Percentiles rank a stretch among this genome's conserved stretches.
Evolutionary conservation across 2,888 invertebrate genomes (phyloP).

Genomic region (Sphaerophoria rueppellii): DNA sequence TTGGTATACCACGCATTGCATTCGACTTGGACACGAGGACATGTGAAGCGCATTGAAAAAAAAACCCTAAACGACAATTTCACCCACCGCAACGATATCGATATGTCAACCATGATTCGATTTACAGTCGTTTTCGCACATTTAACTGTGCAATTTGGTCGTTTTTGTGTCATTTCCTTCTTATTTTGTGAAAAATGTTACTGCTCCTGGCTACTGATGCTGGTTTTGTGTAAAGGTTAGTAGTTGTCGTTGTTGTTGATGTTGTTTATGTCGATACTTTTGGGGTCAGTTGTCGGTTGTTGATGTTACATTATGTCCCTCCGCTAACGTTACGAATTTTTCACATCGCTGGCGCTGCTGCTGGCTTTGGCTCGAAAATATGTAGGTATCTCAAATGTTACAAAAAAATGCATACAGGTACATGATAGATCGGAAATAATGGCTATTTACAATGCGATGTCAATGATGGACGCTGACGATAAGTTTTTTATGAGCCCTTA

Average conservation of each 20-base stretch:
- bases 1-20: slow-evolving; percentile 45
- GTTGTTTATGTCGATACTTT: slow-evolving; percentile 36
- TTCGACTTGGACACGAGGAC: slow-evolving; percentile 24
- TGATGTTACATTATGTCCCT: slow-evolving; percentile 20
- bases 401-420: not conserved
- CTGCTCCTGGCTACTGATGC: not conserved
- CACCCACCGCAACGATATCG: slow-evolving; percentile 71
- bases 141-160: slow-evolving; percentile 58
- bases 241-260: slow-evolving; percentile 40
- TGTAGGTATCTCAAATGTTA: not conserved
- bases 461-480: slow-evolving; percentile 3
- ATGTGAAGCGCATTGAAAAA: slow-evolving; percentile 56
- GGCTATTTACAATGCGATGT: not conserved
- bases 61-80: slow-evolving; percentile 69
- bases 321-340: slow-evolving; percentile 8
- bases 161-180: slow-evolving; percentile 17
- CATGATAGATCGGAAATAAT: not conserved
- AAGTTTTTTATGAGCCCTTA: not conserved
- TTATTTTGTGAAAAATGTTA: not conserved
- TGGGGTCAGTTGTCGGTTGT: not conserved
- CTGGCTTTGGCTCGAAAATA: slow-evolving; percentile 4
- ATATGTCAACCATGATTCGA: slow-evolving; percentile 72
- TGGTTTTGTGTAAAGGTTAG: not conserved
- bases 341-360: not conserved
- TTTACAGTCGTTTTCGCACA: slow-evolving; percentile 73